Evolutionary conservation across 1,140 invertebrate species (phyloP), one percentile per base, ranked within the genome.

Genomic region (Dinothrombium tinctorium): DNA sequence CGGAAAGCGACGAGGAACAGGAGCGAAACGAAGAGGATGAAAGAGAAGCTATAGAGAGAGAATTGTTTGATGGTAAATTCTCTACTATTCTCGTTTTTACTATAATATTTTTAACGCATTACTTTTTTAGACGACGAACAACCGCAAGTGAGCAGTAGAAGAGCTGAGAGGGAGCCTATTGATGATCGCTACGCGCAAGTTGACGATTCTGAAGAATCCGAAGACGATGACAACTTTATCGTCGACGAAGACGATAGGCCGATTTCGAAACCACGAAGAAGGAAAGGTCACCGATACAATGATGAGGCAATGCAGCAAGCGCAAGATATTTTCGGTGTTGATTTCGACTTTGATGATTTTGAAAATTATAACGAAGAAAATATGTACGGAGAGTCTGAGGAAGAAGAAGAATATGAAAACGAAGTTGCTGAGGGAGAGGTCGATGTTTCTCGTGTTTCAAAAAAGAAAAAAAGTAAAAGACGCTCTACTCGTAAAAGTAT

Each of bases 261-360:
- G 1, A 84, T 94, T 41, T 71, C 74, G 14, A 77, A 80, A 46
- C 76, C 74, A 49, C 72, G 74, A 47, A 80, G 82, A 58, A 72
- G 79, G 36, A 79, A 76, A 54, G 77, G 71, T 15, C 50, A 54
- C 37, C 79, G 89, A 46, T 89, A 86, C 53, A 76, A 74, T 37
- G 86, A 96, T 65, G 74, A 78, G 4, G 79, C 82, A 1, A 60
- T 95, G 21, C 89, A 96, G 69, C 86, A 96, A 61, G 92, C 92
- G 39, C 87, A 96, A 60, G 92, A 99, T 55, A 94, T 96, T 49
- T 99, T 98, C 60, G 94, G 92, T 41, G 87, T 95, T 17, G 84
- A 96, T 56, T 95, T 96, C 64, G 89, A 99, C 59, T 94, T 80
- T 58, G 82, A 89, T 47, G 71, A 72, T 14, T 73, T 74, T 11